A percentile compares a stretch with the other conserved stretches of the same genome.
phyloP scores from a whole-genome alignment of 1,140 invertebrate species.

The Homalodisca vitripennis region DNA sequence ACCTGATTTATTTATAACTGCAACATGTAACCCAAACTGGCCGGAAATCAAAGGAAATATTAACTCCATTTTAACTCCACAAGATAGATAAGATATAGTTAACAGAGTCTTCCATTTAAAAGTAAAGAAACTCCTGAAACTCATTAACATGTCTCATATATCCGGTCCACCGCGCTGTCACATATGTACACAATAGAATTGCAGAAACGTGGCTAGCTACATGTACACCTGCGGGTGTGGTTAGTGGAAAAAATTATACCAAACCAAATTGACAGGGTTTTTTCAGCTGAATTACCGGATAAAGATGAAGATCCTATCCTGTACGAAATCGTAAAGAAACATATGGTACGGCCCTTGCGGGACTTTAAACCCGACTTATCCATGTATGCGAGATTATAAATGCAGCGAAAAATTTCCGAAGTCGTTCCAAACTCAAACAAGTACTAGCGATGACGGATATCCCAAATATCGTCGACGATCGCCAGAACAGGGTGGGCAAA shows the following conservation, averaged over 20 bases:
- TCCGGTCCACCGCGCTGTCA: conserved; percentile 45
- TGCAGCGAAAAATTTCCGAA: conserved; percentile 51
- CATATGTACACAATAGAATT: conserved; percentile 54
- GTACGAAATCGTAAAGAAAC: conserved; percentile 47
- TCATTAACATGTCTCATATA: conserved; percentile 40
- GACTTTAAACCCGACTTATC: conserved; percentile 48
- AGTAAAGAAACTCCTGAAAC: conserved; percentile 30
- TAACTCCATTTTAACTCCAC: too few species aligned
- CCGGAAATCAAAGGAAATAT: conserved; percentile 42
- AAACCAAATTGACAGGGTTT: conserved; percentile 53
- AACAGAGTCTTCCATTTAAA: conserved; percentile 36
- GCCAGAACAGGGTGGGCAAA: conserved; percentile 28
- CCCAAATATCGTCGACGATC: conserved; percentile 44
- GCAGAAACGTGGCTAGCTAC: conserved; percentile 50
- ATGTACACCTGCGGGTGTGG: conserved; percentile 49
- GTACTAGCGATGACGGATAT: conserved; percentile 46
- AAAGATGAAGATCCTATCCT: conserved; percentile 46
- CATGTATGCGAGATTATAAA: conserved; percentile 52
- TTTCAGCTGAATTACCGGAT: conserved; percentile 57
- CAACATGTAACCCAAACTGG: conserved; percentile 54
- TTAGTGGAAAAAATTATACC: conserved; percentile 53
- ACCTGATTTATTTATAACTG: conserved; percentile 50
- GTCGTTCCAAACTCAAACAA: conserved; percentile 42
- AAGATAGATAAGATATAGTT: conserved; percentile 35
- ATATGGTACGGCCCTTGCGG: conserved; percentile 58